These are phyloP conservation scores for Stictocephala bisonia DNA, from an alignment of 2,888 invertebrate genomes.

Conservation along the genomic window DNA sequence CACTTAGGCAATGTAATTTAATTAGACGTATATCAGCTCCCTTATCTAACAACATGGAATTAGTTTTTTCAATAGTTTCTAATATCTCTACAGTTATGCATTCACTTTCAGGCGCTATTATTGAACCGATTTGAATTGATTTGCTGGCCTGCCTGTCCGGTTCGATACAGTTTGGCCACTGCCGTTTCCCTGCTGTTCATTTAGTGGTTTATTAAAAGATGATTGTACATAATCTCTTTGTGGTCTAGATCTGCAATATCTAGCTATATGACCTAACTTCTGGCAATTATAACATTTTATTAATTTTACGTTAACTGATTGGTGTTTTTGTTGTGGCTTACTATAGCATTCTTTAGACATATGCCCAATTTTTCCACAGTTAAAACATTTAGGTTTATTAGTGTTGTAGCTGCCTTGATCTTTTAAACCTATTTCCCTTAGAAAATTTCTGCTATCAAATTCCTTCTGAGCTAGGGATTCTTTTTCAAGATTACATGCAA, in stretches of 20 bases:
- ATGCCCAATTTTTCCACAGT: not conserved
- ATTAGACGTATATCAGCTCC: constrained; percentile 20
- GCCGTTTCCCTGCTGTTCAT: not conserved
- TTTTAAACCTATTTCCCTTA: not conserved
- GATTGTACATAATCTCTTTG: too few species aligned
- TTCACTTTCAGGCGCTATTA: not conserved
- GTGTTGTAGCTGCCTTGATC: not conserved
- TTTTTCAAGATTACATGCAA: not conserved
- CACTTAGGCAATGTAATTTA: constrained; percentile 3
- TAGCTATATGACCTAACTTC: not conserved
- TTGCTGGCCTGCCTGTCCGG: constrained; percentile 1
- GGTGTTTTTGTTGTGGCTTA: not conserved
- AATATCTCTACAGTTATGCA: not conserved
- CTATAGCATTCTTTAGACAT: not conserved
- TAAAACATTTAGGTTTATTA: not conserved
- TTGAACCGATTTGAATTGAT: constrained; percentile 10
- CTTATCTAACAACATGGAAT: not conserved
- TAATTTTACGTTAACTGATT: not conserved
- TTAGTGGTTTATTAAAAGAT: not conserved
- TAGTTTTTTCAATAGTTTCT: not conserved
- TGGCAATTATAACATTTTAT: not conserved
- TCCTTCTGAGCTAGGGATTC: not conserved
- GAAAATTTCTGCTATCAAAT: not conserved
- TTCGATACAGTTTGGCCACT: not conserved
- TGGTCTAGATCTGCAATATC: not conserved